A percentile compares a stretch with the other conserved stretches of the same genome.
Conservation (phyloP, 2,113 vertebrate species). For the Callipepla californica region DNA sequence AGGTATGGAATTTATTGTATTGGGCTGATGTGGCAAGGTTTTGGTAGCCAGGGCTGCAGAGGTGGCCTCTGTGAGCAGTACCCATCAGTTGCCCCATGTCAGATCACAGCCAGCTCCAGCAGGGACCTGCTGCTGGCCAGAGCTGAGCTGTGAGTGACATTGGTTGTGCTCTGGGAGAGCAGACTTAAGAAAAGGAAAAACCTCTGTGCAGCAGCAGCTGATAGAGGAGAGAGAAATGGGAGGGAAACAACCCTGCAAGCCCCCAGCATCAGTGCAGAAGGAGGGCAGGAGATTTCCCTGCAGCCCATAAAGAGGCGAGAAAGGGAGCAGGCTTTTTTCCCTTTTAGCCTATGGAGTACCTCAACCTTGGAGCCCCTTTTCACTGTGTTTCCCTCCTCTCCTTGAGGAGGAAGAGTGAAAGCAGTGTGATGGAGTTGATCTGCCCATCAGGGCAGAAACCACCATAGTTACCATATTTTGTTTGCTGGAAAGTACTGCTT, state of each 20-base stretch:
- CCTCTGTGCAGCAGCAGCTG: neutral
- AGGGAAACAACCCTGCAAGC: neutral
- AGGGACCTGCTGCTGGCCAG: neutral
- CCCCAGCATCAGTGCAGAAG: neutral
- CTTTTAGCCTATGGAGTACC: neutral
- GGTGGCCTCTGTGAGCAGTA: neutral
- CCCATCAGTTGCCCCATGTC: neutral
- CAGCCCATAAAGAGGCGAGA: neutral
- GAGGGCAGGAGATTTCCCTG: neutral
- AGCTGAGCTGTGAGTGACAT: neutral
- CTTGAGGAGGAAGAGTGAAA: neutral
- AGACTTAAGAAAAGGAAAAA: neutral
- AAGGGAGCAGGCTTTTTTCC: neutral
- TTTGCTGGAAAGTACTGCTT: slow-evolving; percentile 2
- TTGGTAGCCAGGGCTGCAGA: neutral
- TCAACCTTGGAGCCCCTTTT: neutral
- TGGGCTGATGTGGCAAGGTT: neutral
- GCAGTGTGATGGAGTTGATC: neutral
- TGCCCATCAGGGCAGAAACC: neutral
- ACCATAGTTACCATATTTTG: neutral
- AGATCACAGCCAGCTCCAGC: neutral
- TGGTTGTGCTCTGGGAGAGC: neutral
- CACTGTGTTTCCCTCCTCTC: neutral
- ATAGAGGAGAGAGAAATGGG: neutral
- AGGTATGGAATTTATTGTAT: neutral